Base-by-base conservation (phyloP, 2,797 vertebrate species). In the Podarcis lilfordi region DNA sequence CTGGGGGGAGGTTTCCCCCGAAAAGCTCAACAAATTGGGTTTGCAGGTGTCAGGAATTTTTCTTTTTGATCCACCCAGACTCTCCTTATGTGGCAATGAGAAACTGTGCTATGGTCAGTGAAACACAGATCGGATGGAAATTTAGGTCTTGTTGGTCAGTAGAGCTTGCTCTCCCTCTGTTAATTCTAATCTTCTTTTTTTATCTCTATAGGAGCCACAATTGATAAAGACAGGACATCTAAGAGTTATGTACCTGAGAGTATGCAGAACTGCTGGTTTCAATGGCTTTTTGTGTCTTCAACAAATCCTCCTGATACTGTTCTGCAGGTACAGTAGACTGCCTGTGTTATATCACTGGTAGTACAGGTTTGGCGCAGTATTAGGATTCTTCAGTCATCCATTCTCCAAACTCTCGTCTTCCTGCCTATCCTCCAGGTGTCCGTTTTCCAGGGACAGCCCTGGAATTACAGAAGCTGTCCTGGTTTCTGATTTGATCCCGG, bases 221-320 rank as follows among this genome's bases (percentile, higher is more conserved):
- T 90, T 11, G 89, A 90, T 87, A 76, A 43, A 43, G 40, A n/a
- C 59, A 90, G 89, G 69, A 87, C 89, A 35, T 87, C 89, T 21
- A 40, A 75, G 32, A 87, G 27, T 37, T 90, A 81, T 1, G 69
- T 80, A 6, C 61, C 45, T 61, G n/a, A 66, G 37, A 37, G 8
- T 9, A 3, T 8, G 29, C 4, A 76, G 1, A 29, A 29, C 27
- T 90, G 89, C 37, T 90, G 89, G 82, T 85, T 85, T 77, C 50
- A 25, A 32, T 74, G 40, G 8, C 82, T 74, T 4, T 80, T 68
- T 27, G 64, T 90, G 35, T 81, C 75, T 35, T 59, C 82, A 84
- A 71, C 82, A 75, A 87, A 81, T 0, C 89, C 89, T 19, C 89
- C 86, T 69, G 85, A 87, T 17, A 90, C 82, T 59, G 68, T 90